Evolutionary conservation across 2,888 invertebrate species (phyloP).

Genomic region (Pharmacophagus antenor): DNA sequence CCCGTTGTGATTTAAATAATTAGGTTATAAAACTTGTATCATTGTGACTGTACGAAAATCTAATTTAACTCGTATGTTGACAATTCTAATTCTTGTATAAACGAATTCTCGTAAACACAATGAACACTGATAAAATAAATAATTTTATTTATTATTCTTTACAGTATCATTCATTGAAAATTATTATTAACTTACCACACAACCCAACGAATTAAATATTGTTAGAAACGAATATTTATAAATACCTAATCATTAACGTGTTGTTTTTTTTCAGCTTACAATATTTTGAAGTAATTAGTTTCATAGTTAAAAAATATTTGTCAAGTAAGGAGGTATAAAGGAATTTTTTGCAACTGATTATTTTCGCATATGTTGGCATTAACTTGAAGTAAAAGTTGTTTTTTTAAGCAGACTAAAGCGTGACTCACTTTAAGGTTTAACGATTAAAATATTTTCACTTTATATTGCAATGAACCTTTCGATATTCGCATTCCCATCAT

Average conservation of each 20-base stretch:
- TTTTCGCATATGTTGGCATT: slow-evolving; percentile 9
- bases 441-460: slow-evolving; percentile 4
- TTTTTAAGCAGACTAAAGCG: slow-evolving; percentile 4
- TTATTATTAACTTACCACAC: no score
- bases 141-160: no score
- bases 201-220: not conserved
- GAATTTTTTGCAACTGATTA: not conserved
- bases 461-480: not conserved
- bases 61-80: no score
- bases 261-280: not conserved
- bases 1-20: no score
- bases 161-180: no score
- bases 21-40: no score
- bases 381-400: slow-evolving; percentile 20
- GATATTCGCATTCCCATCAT: not conserved
- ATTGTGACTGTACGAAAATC: no score
- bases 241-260: not conserved
- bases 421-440: slow-evolving; percentile 5
- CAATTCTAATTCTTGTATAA: no score
- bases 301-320: not conserved
- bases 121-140: no score
- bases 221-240: not conserved
- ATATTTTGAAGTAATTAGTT: not conserved
- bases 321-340: not conserved
- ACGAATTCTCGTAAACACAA: no score